Evolutionary conservation across 2,888 invertebrate genomes (phyloP), one percentile per base, ranked within the genome.

Genomic region (Drosophila mettleri): DNA sequence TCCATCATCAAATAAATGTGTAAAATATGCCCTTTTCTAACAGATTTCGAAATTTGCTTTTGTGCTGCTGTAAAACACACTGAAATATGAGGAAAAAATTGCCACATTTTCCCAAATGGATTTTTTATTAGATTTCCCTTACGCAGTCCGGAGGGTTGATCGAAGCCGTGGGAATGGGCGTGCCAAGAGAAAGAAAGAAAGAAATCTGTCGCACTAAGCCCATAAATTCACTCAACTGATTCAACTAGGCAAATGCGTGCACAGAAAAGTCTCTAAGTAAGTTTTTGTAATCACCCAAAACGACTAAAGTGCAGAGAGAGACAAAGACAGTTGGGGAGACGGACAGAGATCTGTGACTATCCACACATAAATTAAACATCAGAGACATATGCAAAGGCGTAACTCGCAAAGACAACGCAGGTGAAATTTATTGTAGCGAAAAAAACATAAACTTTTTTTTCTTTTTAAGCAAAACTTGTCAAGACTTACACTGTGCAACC

Each of bases 331-430:
- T 22, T 2, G 20, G 31, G 14, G 20, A 8, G 20, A 14, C 2
- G 9, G 20, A 49, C 22, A 46, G 14, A 54, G 48, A 72, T 59
- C 59, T 60, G 46, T 16, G 34, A 52, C 46, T 65, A 63, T 45
- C 52, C 69, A 74, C 46, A 58, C 77, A 89, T 89, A 88, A 89
- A 89, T 89, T 86, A 76, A 69, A 59, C 51, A 69, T 59, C 69
- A 74, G 89, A 89, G 89, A 89, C 90, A 89, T 89, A 89, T 89
- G 89, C 89, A 87, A 69, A 88, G 90, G 89, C 90, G 88, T 85
- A 86, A 83, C 49, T 49, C 16, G 33, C 87, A 77, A 60, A 69
- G 71, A 70, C 63, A 77, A 74, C 75, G 63, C 89, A 89, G 90
- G 90, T 90, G 63, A 86, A 88, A 90, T 89, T 88, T 90, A 89